phyloP scores from a whole-genome alignment of 92 coral and sea anemone genomes.

The Scolanthus callimorphus region DNA sequence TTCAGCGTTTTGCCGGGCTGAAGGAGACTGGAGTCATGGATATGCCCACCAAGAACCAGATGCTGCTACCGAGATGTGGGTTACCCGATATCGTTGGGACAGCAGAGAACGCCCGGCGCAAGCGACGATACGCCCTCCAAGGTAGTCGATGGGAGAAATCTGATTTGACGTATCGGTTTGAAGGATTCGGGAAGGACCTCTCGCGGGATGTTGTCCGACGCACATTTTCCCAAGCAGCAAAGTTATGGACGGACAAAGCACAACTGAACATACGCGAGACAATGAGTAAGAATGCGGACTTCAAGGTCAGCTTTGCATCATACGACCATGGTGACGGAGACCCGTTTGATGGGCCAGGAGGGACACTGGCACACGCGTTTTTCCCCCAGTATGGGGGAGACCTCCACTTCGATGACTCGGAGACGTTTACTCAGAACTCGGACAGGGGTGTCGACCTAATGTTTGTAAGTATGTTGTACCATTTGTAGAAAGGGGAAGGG shows the following conservation, averaged over 20 bases:
- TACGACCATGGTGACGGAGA: constrained; percentile 38
- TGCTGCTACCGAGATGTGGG: constrained; percentile 47
- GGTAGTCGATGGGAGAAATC: constrained; percentile 47
- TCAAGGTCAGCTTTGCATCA: constrained; percentile 18
- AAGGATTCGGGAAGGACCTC: constrained; percentile 19
- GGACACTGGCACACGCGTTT: constrained; percentile 57
- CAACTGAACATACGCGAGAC: constrained; percentile 34
- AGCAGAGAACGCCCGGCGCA: constrained; percentile 24
- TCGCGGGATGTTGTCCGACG: constrained; percentile 3
- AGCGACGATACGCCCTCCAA: constrained; percentile 44
- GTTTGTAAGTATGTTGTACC: constrained; percentile 5
- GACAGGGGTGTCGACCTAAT: neutral
- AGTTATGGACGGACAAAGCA: constrained; percentile 20
- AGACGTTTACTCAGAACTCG: constrained; percentile 21
- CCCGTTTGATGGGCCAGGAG: constrained; percentile 62
- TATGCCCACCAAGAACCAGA: constrained; percentile 9
- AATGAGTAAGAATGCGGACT: constrained; percentile 2
- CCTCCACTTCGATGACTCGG: constrained; percentile 51
- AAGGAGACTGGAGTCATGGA: constrained; percentile 50
- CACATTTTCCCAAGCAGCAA: constrained; percentile 25
- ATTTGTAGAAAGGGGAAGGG: too few species aligned
- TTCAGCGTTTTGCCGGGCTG: constrained; percentile 60
- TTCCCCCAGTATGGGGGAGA: constrained; percentile 58
- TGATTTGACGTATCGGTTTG: constrained; percentile 16
- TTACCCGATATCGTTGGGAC: constrained; percentile 43